phyloP scores from a whole-genome alignment of 2,797 vertebrate species.

The Hippopotamyrus pictus region DNA sequence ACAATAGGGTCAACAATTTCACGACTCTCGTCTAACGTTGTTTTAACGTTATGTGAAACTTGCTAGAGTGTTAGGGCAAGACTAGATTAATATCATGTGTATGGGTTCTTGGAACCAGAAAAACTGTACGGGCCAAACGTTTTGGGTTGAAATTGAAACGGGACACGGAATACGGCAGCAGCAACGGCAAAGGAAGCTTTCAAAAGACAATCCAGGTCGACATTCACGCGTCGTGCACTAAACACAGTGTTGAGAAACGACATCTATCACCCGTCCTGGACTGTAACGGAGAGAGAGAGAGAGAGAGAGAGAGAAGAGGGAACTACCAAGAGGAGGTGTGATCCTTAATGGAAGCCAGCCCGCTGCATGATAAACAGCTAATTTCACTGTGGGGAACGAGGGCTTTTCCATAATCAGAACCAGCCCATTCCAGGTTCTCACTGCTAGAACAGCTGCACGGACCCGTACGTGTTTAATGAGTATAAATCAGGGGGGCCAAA shows the following conservation, averaged over 20 bases:
- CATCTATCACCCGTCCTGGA: neutral
- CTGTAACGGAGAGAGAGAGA: slow-evolving; percentile 9
- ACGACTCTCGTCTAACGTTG: neutral
- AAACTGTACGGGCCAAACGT: neutral
- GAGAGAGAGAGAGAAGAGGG: slow-evolving; percentile 15
- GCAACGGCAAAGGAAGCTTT: neutral
- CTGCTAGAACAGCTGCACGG: slow-evolving; percentile 38
- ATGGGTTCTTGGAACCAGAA: neutral
- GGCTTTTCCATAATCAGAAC: slow-evolving; percentile 51
- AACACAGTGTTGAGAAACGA: slow-evolving; percentile 1
- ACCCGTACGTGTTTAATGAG: slow-evolving; percentile 14
- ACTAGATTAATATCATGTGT: neutral
- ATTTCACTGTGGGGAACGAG: slow-evolving; percentile 49
- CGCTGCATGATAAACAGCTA: slow-evolving; percentile 49
- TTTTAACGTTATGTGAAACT: neutral
- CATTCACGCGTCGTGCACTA: neutral
- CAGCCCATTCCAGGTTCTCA: slow-evolving; percentile 35
- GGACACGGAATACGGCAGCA: neutral
- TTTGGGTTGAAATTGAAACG: neutral
- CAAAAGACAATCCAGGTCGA: neutral
- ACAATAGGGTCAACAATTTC: neutral
- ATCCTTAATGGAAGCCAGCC: slow-evolving; percentile 47
- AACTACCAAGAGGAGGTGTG: slow-evolving; percentile 22
- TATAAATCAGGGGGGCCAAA: neutral
- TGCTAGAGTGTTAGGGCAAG: neutral